Conservation (phyloP, 1,140 invertebrate species). For the Nixonia krombeini region DNA sequence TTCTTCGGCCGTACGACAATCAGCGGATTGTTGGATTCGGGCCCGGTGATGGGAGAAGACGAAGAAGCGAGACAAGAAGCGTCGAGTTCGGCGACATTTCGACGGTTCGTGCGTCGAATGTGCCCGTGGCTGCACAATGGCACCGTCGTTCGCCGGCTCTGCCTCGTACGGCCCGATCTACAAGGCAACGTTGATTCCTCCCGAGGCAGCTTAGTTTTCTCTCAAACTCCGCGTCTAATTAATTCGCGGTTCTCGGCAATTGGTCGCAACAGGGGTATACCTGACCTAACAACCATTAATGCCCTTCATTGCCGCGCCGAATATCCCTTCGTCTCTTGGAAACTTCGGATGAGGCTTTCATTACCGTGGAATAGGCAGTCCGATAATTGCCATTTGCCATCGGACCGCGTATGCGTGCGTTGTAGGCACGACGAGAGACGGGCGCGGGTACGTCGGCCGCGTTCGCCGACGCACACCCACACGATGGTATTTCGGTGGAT, state of each 20-base stretch:
- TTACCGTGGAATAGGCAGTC: conserved; percentile 41
- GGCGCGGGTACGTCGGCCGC: too few species aligned
- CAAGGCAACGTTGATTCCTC: conserved; percentile 50
- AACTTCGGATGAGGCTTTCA: conserved; percentile 54
- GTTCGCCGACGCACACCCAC: too few species aligned
- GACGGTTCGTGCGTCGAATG: conserved; percentile 12
- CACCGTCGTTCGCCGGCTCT: conserved; percentile 23
- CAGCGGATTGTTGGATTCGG: background rate
- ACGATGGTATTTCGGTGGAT: conserved; percentile 12
- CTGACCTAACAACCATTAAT: conserved; percentile 6
- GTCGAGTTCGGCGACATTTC: background rate
- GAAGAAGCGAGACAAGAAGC: background rate
- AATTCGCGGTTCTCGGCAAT: conserved; percentile 27
- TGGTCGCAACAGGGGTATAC: conserved; percentile 6
- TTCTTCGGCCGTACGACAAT: conserved; percentile 9
- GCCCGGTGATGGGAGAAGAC: background rate
- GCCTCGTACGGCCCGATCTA: too few species aligned
- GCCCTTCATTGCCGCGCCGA: conserved; percentile 10
- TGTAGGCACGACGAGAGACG: background rate
- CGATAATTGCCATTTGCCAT: conserved; percentile 50
- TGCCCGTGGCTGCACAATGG: conserved; percentile 19
- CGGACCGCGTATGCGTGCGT: conserved; percentile 9
- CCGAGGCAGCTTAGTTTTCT: conserved; percentile 17
- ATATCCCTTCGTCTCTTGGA: conserved; percentile 22
- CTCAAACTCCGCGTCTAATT: conserved; percentile 26